These are phyloP conservation scores for Alethe castanea DNA, from an alignment of 2,113 vertebrate species.

Conservation along the genomic window DNA sequence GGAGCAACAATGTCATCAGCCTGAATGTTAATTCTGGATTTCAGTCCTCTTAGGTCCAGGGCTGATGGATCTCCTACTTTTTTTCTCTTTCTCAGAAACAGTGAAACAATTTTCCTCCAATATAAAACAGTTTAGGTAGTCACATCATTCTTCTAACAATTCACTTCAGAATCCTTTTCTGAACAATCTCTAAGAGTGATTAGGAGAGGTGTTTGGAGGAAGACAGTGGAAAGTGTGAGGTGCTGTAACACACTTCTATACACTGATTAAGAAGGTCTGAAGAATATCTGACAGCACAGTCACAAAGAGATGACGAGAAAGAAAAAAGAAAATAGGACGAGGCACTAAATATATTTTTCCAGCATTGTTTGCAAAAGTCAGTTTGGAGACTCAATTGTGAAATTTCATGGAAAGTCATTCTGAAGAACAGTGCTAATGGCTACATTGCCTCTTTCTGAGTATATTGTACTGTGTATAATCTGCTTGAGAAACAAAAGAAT, in stretches of 20 bases:
- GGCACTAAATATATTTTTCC: neutral
- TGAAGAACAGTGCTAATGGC: neutral
- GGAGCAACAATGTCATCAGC: neutral
- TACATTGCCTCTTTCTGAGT: neutral
- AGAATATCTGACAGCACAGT: neutral
- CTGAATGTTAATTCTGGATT: neutral
- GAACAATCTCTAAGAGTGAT: neutral
- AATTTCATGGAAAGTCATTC: conserved; percentile 2
- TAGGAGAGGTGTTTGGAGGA: neutral
- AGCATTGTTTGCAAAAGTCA: neutral
- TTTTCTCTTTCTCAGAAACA: neutral
- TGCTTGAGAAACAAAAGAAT: neutral
- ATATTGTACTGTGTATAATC: neutral
- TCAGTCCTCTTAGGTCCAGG: neutral
- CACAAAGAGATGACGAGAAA: neutral
- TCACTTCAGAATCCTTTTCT: neutral
- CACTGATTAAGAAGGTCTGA: neutral
- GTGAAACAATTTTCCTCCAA: neutral
- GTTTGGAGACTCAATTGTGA: neutral
- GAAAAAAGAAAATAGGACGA: neutral
- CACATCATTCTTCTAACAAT: neutral
- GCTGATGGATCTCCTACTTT: neutral
- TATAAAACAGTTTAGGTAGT: neutral
- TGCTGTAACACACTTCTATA: neutral
- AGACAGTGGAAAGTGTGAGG: neutral